These are phyloP conservation scores for Eulemur rufifrons DNA, from an alignment of 2,113 vertebrate genomes.

Conservation along the genomic window DNA sequence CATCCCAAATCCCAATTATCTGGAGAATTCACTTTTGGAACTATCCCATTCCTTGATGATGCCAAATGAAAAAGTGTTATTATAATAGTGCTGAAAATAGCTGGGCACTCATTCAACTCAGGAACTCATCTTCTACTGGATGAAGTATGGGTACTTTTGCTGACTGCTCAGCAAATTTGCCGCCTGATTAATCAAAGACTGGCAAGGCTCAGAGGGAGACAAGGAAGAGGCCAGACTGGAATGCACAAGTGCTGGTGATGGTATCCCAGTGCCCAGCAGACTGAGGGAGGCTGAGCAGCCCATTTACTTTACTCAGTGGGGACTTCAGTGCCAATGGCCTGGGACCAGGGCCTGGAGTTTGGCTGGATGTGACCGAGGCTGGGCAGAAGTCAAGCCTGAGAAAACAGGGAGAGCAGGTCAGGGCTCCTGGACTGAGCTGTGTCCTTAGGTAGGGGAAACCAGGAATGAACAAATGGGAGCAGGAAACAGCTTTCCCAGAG, in stretches of 20 bases:
- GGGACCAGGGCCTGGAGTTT: neutral
- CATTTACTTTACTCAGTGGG: neutral
- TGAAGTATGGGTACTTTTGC: neutral
- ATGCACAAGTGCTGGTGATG: neutral
- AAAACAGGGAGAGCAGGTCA: neutral
- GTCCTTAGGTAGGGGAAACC: neutral
- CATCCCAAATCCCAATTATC: neutral
- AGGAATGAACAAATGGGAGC: neutral
- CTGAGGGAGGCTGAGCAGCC: rapidly evolving
- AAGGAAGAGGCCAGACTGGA: neutral
- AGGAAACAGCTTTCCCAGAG: neutral
- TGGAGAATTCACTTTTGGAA: neutral
- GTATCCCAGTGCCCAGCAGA: too few species aligned
- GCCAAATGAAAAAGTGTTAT: neutral
- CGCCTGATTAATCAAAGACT: neutral
- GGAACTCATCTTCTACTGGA: neutral
- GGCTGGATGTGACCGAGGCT: neutral
- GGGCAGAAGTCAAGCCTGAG: neutral
- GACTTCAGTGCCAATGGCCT: neutral
- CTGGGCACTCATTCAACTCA: neutral
- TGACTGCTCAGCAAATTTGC: neutral
- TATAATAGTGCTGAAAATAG: neutral
- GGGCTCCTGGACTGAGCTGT: rapidly evolving
- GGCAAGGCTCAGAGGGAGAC: neutral
- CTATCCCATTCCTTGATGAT: neutral